Evolutionary conservation across 2,888 invertebrate species (phyloP), one percentile per base, ranked within the genome.

Genomic region (Minunthozetes semirufus): DNA sequence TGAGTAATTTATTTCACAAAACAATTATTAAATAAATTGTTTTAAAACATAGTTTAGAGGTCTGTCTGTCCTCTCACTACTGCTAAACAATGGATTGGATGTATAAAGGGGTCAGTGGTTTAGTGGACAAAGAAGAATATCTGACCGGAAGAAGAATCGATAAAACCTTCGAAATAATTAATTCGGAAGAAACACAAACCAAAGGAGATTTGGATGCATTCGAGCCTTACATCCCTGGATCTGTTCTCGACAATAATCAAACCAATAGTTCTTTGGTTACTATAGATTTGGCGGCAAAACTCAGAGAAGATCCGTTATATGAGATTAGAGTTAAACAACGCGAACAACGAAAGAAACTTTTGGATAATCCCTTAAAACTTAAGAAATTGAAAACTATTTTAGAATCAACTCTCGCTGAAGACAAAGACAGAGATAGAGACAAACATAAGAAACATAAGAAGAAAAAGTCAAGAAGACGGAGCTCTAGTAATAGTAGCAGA

Each of bases 271-370:
- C 74, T 50, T 74, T 76, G 74, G 81, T 81, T 25, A 79, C 79
- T 84, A 91, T 94, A 15, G 95, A 96, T 82, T 86, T 94, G 80
- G 89, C 88, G 66, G 88, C 93, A 25, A 96, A 96, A 84, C 86
- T 94, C 77, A 88, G 94, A 81, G 96, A 97, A 83, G 97, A 97
- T 85, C 97, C 97, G 0, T 83, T 97, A 53, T 89, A 93, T 81
- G 87, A 90, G 3, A 95, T 97, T 9, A 92, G 90, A 82, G 82
- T 73, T 71, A 88, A 91, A 74, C 95, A 96, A 84, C 89, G 94
- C 81, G 94, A 96, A 81, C 90, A 91, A 0, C 86, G 91, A 56
- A 88, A 89, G 76, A 90, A 92, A 76, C 85, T 97, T 48, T 83
- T 97, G 4, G 91, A 93, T 80, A 97, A 97, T 86, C 96, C 96